These are phyloP conservation scores for Siphamia tubifer DNA, from an alignment of 2,113 vertebrate genomes.

Conservation along the genomic window DNA sequence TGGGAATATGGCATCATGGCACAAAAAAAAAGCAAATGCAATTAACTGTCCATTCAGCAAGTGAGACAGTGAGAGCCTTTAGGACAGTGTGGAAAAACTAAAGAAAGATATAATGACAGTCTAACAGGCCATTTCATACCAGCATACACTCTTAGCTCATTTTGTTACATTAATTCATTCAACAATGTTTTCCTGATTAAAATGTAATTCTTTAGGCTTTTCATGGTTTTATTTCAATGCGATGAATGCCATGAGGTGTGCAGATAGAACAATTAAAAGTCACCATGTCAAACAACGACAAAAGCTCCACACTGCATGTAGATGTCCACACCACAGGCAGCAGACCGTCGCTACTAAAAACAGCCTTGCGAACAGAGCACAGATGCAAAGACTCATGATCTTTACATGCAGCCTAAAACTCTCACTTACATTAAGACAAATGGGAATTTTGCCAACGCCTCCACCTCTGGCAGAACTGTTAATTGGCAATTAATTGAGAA, in stretches of 20 bases:
- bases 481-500: conserved; percentile 3
- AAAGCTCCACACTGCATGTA: conserved; percentile 23
- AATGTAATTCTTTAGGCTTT: neutral
- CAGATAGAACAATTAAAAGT: conserved; percentile 24
- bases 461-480: conserved; percentile 6
- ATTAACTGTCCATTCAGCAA: conserved; percentile 28
- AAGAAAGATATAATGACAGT: conserved; percentile 31
- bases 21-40: conserved; percentile 30
- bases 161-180: neutral
- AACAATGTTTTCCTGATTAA: neutral
- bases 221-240: neutral
- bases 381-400: conserved; percentile 11
- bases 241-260: conserved; percentile 7
- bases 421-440: neutral
- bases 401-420: conserved; percentile 8
- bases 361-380: conserved; percentile 17
- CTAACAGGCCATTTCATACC: conserved; percentile 5
- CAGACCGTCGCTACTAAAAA: conserved; percentile 30
- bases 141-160: too few relatives aligned
- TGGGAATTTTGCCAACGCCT: conserved; percentile 6
- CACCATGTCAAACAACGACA: conserved; percentile 12
- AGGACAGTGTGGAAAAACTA: conserved; percentile 28
- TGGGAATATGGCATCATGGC: conserved; percentile 5
- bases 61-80: conserved; percentile 47
- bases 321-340: conserved; percentile 35